These are phyloP conservation scores for Fabriciana adippe DNA, from an alignment of 2,888 invertebrate species.

Conservation along the genomic window DNA sequence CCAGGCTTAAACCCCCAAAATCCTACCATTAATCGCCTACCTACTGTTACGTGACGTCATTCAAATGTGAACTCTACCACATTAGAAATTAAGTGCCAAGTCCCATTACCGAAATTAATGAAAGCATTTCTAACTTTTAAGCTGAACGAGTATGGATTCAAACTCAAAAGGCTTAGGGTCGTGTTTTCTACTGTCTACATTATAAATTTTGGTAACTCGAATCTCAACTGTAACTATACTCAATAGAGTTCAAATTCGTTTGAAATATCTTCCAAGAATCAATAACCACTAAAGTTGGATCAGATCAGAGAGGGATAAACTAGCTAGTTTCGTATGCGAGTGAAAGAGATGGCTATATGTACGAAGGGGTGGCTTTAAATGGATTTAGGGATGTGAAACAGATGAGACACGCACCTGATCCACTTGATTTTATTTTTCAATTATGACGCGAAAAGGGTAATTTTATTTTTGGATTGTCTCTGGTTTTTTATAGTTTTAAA, in stretches of 20 bases:
- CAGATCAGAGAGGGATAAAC: slow-evolving; percentile 62
- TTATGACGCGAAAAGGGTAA: slow-evolving; percentile 48
- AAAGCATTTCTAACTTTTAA: slow-evolving; percentile 68
- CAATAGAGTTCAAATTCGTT: slow-evolving; percentile 52
- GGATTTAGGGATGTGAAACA: slow-evolving; percentile 62
- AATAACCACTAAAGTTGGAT: slow-evolving; percentile 76
- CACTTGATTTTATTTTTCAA: slow-evolving; percentile 76
- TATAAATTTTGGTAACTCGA: slow-evolving; percentile 42
- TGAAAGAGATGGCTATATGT: slow-evolving; percentile 54
- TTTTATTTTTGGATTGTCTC: slow-evolving; percentile 36
- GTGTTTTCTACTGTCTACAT: slow-evolving; percentile 58
- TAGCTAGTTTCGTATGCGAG: slow-evolving; percentile 45
- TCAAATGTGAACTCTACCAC: slow-evolving; percentile 57
- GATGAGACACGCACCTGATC: slow-evolving; percentile 74
- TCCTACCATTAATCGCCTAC: slow-evolving; percentile 80
- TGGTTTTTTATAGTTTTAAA: not conserved
- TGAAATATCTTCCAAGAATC: slow-evolving; percentile 56
- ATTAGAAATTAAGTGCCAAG: slow-evolving; percentile 47
- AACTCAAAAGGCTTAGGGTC: slow-evolving; percentile 68
- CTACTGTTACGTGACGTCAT: slow-evolving; percentile 73
- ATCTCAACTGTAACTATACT: slow-evolving; percentile 45
- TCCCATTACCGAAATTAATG: slow-evolving; percentile 44
- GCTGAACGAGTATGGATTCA: slow-evolving; percentile 70
- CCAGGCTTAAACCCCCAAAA: slow-evolving; percentile 84
- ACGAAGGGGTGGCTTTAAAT: slow-evolving; percentile 53